A percentile compares a stretch with the other conserved stretches of the same genome.
Conservation (phyloP, 2,797 vertebrate genomes). For the Enteromius argenteus region DNA sequence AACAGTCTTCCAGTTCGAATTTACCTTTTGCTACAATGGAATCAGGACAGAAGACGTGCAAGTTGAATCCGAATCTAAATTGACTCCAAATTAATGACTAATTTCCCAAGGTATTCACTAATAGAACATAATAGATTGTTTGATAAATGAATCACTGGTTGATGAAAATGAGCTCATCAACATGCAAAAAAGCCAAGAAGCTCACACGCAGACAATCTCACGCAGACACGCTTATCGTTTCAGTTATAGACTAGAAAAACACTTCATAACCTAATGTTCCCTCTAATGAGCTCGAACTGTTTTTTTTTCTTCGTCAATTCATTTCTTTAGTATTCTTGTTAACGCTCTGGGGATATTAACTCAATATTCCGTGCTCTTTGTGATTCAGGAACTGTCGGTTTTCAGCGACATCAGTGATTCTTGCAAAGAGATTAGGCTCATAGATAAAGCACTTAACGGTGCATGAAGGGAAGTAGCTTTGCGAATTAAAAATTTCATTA, state of each 20-base stretch:
- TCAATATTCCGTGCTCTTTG: not conserved
- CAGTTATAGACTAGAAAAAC: slow-evolving; percentile 16
- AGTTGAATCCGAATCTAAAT: slow-evolving; percentile 37
- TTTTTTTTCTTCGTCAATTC: not conserved
- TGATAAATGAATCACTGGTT: slow-evolving; percentile 53
- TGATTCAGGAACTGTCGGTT: slow-evolving; percentile 38
- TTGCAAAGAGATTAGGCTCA: slow-evolving; percentile 36
- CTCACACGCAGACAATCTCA: slow-evolving; percentile 1
- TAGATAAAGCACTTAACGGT: slow-evolving; percentile 51
- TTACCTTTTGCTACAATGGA: not conserved
- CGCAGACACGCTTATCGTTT: not conserved
- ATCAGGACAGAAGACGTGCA: not conserved
- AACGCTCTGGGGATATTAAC: not conserved
- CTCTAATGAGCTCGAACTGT: slow-evolving; percentile 15
- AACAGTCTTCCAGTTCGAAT: not conserved
- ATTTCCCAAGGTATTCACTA: slow-evolving; percentile 51
- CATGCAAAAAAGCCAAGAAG: slow-evolving; percentile 26
- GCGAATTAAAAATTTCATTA: slow-evolving; percentile 48
- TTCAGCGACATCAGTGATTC: slow-evolving; percentile 44
- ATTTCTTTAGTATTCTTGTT: slow-evolving; percentile 29
- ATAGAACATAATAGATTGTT: slow-evolving; percentile 57
- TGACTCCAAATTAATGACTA: slow-evolving; percentile 46
- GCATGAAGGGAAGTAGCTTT: slow-evolving; percentile 48
- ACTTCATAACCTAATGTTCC: slow-evolving; percentile 7
- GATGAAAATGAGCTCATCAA: slow-evolving; percentile 55